phyloP scores from a whole-genome alignment of 2,113 vertebrate genomes.

The Tenebrosternarchus preto region DNA sequence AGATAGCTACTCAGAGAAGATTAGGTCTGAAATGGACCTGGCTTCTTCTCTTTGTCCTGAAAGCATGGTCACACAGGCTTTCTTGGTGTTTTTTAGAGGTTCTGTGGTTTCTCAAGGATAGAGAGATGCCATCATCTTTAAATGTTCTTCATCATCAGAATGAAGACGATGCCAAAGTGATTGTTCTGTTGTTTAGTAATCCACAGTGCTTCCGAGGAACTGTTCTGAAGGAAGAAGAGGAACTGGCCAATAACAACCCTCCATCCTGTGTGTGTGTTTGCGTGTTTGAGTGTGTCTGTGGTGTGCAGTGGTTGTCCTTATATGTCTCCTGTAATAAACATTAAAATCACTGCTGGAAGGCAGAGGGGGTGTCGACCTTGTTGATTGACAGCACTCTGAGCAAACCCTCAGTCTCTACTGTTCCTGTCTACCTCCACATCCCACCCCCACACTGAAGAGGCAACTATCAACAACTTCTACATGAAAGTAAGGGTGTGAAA shows the following conservation, averaged over 20 bases:
- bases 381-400: slow-evolving; percentile 56
- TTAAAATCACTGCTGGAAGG: slow-evolving; percentile 68
- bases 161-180: too few relatives aligned
- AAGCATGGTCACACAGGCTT: neutral
- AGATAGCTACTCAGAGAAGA: slow-evolving; percentile 28
- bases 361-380: slow-evolving; percentile 49
- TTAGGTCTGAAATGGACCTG: slow-evolving; percentile 10
- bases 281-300: neutral
- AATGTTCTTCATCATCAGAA: too few relatives aligned
- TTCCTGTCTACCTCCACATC: neutral
- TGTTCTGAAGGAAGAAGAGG: too few relatives aligned
- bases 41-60: neutral
- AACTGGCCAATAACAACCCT: too few relatives aligned
- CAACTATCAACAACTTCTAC: neutral
- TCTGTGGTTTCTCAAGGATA: too few relatives aligned
- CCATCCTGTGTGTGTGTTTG: neutral
- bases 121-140: too few relatives aligned
- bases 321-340: slow-evolving; percentile 73
- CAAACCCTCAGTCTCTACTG: slow-evolving; percentile 49
- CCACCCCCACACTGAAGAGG: neutral
- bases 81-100: too few relatives aligned
- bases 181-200: too few relatives aligned
- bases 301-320: neutral
- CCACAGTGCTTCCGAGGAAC: too few relatives aligned
- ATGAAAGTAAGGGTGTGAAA: neutral